Percentiles rank a stretch among this genome's conserved stretches.
These are phyloP conservation scores for Tenthredo distinguenda DNA, from an alignment of 2,888 invertebrate genomes.

Conservation along the genomic window DNA sequence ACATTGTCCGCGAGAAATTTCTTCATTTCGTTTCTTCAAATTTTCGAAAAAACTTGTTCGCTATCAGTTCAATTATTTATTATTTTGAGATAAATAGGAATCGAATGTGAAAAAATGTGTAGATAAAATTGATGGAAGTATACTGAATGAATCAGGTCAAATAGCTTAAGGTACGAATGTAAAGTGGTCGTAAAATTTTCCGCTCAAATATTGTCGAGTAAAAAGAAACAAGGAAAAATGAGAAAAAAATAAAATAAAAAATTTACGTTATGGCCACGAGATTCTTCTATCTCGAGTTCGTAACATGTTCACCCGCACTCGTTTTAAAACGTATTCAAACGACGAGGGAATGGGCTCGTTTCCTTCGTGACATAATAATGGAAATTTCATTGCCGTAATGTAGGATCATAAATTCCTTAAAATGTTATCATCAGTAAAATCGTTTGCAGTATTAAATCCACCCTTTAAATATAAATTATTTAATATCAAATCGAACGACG, in stretches of 20 bases:
- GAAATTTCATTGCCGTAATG: conserved; percentile 40
- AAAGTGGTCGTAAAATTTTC: conserved; percentile 35
- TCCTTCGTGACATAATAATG: conserved; percentile 17
- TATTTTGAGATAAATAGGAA: background rate
- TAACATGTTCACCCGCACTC: conserved; percentile 10
- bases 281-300: background rate
- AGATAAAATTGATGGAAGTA: conserved; percentile 10
- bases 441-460: background rate
- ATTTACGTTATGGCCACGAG: conserved; percentile 6
- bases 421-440: conserved; percentile 32
- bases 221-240: background rate
- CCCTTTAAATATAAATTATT: background rate
- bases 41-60: background rate
- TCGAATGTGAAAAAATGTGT: background rate
- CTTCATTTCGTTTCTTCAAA: background rate
- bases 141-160: conserved; percentile 16
- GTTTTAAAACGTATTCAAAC: conserved; percentile 37
- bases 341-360: conserved; percentile 10
- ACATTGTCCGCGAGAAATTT: background rate
- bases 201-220: conserved; percentile 1
- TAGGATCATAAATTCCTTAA: background rate
- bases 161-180: conserved; percentile 38
- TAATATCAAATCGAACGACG: background rate
- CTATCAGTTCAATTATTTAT: background rate
- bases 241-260: background rate